These are phyloP conservation scores for Teleiodes luculella DNA, from an alignment of 2,888 invertebrate species.

Conservation along the genomic window DNA sequence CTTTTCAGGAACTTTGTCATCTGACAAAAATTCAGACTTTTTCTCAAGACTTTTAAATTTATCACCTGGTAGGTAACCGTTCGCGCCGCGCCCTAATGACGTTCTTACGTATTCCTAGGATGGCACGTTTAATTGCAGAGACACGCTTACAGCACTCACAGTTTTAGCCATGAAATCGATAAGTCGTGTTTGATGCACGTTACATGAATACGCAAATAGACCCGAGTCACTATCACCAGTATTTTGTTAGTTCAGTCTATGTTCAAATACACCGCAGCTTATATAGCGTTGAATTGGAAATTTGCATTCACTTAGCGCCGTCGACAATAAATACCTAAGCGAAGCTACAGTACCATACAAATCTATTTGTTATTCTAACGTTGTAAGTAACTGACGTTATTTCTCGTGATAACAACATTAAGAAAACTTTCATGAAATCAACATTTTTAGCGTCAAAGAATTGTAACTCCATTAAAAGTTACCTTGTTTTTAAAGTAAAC, in stretches of 20 bases:
- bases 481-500: slow-evolving; percentile 69
- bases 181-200: slow-evolving; percentile 54
- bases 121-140: slow-evolving; percentile 51
- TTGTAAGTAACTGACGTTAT: slow-evolving; percentile 16
- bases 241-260: slow-evolving; percentile 13
- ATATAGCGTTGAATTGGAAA: slow-evolving; percentile 46
- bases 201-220: slow-evolving; percentile 43
- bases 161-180: slow-evolving; percentile 57
- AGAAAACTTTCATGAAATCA: slow-evolving; percentile 32
- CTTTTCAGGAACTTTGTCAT: too few species aligned
- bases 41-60: too few species aligned
- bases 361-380: too few species aligned
- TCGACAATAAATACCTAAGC: not conserved
- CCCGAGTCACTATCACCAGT: slow-evolving; percentile 13
- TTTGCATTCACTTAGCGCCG: slow-evolving; percentile 31
- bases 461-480: slow-evolving; percentile 75
- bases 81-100: slow-evolving; percentile 21
- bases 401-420: slow-evolving; percentile 7
- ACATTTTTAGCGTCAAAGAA: slow-evolving; percentile 61
- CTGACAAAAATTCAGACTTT: too few species aligned
- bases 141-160: too few species aligned
- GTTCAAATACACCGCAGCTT: slow-evolving; percentile 17
- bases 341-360: too few species aligned
- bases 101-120: slow-evolving; percentile 35
- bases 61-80: too few species aligned